These are phyloP conservation scores for Leptoteleia sp. DNA, from an alignment of 1,140 invertebrate genomes.

Conservation along the genomic window DNA sequence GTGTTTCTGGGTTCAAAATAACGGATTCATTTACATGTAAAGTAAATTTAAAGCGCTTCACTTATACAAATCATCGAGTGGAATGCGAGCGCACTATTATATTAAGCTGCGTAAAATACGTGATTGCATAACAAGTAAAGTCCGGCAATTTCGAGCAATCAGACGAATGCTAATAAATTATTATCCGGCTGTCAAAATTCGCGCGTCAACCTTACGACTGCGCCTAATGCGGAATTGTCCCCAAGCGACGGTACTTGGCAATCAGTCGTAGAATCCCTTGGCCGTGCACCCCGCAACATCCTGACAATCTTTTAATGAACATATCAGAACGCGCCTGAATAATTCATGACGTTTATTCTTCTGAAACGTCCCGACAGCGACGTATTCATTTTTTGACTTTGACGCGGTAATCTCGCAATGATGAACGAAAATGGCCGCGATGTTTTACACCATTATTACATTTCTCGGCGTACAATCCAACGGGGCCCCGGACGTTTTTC, in stretches of 20 bases:
- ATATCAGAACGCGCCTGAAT: constrained; percentile 46
- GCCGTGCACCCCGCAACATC: constrained; percentile 14
- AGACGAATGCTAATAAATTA: constrained; percentile 16
- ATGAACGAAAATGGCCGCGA: constrained; percentile 47
- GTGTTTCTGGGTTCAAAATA: no score
- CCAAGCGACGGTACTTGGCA: constrained; percentile 30
- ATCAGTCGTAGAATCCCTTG: constrained; percentile 34
- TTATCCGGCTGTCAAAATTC: constrained; percentile 15
- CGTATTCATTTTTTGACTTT: constrained; percentile 57
- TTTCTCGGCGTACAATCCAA: constrained; percentile 32
- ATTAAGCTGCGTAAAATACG: no score
- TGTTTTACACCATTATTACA: constrained; percentile 44
- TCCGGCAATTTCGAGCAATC: no score
- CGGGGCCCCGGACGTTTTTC: constrained; percentile 15
- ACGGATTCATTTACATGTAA: no score
- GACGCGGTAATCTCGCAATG: constrained; percentile 52
- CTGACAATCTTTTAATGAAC: constrained; percentile 50
- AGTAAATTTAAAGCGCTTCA: no score
- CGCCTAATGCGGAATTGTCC: constrained; percentile 27
- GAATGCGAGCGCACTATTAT: no score
- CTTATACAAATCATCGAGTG: no score
- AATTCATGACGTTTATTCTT: constrained; percentile 62
- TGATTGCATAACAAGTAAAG: no score
- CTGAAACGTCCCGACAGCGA: constrained; percentile 52
- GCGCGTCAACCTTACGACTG: constrained; percentile 18